Percentiles rank a stretch among this genome's conserved stretches.
phyloP scores from a whole-genome alignment of 23 tunicate species.

The Diplosoma virens region DNA sequence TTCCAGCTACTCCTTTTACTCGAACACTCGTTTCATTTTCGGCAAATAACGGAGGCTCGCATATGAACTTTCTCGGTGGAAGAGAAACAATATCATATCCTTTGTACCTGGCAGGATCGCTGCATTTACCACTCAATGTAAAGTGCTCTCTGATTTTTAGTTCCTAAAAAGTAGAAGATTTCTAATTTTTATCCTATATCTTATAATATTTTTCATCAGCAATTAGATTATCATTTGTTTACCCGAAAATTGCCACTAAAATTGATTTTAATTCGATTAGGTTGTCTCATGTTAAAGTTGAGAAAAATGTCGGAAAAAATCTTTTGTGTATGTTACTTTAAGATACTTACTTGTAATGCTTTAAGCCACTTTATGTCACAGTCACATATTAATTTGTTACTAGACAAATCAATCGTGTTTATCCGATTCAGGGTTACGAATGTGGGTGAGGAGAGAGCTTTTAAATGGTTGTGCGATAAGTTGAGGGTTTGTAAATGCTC shows the following conservation, averaged over 20 bases:
- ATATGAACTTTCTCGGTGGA: constrained; percentile 28
- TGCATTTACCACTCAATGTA: constrained; percentile 34
- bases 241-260: too few species aligned
- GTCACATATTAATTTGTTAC: constrained; percentile 64
- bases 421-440: constrained; percentile 30
- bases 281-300: too few species aligned
- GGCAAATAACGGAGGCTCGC: constrained; percentile 35
- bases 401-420: constrained; percentile 39
- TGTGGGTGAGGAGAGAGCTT: constrained; percentile 26
- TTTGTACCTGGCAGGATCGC: constrained; percentile 30
- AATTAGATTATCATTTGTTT: too few species aligned
- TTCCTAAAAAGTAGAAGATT: constrained; percentile 23
- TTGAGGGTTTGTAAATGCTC: constrained; percentile 41
- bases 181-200: too few species aligned
- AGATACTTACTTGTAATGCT: constrained; percentile 39
- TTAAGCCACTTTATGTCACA: constrained; percentile 76
- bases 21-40: not conserved
- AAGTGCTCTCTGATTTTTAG: constrained; percentile 44
- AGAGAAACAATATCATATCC: constrained; percentile 19
- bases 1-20: constrained; percentile 17
- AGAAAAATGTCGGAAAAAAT: not conserved
- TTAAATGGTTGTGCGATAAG: constrained; percentile 54
- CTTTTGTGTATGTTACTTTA: not conserved
- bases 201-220: too few species aligned
- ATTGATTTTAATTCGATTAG: too few species aligned